A percentile compares a stretch with the other conserved stretches of the same genome.
Evolutionary conservation across 2,797 vertebrate species (phyloP).

Genomic region (Peromyscus nudipes): DNA sequence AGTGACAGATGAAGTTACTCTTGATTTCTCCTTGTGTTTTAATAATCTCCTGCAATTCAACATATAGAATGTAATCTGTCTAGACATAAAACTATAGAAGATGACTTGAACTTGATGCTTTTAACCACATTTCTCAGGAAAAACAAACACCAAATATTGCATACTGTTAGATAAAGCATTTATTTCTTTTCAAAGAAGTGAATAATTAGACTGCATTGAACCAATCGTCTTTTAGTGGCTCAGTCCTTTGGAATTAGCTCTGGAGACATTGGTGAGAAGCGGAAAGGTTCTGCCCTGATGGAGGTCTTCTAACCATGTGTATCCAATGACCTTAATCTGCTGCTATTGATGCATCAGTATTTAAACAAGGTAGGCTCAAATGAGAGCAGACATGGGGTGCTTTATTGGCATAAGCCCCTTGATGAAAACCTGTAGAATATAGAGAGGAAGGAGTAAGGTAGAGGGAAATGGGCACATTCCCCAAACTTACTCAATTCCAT

Average conservation of each 20-base stretch:
- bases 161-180: not conserved
- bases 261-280: not conserved
- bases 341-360: not conserved
- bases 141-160: not conserved
- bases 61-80: not conserved
- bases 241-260: not conserved
- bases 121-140: not conserved
- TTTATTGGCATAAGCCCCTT: not conserved
- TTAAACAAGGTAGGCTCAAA: not conserved
- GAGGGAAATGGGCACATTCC: not conserved
- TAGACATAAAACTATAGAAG: not conserved
- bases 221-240: not conserved
- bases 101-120: not conserved
- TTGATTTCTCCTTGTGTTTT: not conserved
- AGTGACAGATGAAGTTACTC: not conserved
- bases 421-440: accelerated
- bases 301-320: not conserved
- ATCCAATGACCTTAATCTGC: not conserved
- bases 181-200: not conserved
- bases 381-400: not conserved
- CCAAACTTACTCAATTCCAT: not conserved
- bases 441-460: not conserved
- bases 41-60: not conserved
- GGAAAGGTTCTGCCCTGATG: not conserved
- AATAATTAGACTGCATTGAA: not conserved